phyloP scores from a whole-genome alignment of 2,797 vertebrate species.

The Halcyon badia region DNA sequence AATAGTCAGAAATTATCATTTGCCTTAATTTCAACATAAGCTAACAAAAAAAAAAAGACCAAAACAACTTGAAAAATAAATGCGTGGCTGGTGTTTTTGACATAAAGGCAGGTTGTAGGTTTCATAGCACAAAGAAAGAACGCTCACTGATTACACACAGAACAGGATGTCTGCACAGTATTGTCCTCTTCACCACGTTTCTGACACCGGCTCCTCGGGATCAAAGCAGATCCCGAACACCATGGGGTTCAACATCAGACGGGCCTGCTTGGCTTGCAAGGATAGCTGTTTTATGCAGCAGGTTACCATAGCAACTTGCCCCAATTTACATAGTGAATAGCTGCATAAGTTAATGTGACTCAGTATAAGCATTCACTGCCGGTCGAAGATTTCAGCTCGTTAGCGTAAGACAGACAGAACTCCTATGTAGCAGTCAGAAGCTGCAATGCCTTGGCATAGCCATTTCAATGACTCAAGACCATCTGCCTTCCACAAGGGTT shows the following conservation, averaged over 20 bases:
- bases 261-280: neutral
- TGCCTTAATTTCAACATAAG: neutral
- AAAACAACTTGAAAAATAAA: neutral
- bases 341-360: neutral
- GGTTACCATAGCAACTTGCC: constrained; percentile 24
- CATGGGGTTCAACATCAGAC: neutral
- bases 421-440: neutral
- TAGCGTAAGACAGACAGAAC: neutral
- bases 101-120: rapidly evolving
- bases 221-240: neutral
- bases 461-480: neutral
- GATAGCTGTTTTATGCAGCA: neutral
- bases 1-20: neutral
- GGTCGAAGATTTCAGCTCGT: neutral
- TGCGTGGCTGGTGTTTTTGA: neutral
- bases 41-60: neutral
- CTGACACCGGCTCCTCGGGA: neutral
- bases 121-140: neutral
- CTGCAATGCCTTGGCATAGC: neutral
- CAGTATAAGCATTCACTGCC: neutral
- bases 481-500: neutral
- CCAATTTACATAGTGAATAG: neutral
- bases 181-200: rapidly evolving
- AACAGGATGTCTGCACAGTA: rapidly evolving
- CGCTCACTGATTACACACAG: rapidly evolving